A percentile compares a stretch with the other conserved stretches of the same genome.
These are phyloP conservation scores for Drosophila paramelanica DNA, from an alignment of 2,888 invertebrate genomes.

Conservation along the genomic window DNA sequence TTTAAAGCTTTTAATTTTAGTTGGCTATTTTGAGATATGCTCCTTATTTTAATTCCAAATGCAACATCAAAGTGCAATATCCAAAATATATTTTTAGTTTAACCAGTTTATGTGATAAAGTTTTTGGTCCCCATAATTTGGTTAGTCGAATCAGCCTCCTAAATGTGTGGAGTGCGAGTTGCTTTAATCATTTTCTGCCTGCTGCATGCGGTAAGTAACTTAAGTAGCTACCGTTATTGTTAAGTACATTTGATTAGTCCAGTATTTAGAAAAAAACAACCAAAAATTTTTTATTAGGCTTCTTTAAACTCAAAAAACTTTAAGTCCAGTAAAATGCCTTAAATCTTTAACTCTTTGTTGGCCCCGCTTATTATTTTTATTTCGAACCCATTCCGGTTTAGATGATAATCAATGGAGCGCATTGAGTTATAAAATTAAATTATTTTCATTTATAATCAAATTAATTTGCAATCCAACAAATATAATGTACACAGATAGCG, in stretches of 20 bases:
- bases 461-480: background rate
- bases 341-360: slow-evolving; percentile 2
- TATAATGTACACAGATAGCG: too few species aligned
- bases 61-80: background rate
- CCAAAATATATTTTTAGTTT: background rate
- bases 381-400: background rate
- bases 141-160: background rate
- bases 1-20: too few species aligned
- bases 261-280: background rate
- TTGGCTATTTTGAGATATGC: background rate
- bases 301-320: background rate
- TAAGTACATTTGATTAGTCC: background rate
- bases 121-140: slow-evolving; percentile 1
- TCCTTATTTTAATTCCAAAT: background rate
- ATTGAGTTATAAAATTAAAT: slow-evolving; percentile 42
- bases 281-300: background rate
- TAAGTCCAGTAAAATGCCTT: background rate
- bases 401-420: slow-evolving; percentile 19
- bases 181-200: slow-evolving; percentile 17
- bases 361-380: background rate
- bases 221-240: slow-evolving; percentile 3
- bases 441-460: slow-evolving; percentile 26
- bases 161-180: background rate
- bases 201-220: slow-evolving; percentile 75
- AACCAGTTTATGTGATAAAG: too few species aligned